Percentiles rank a stretch among this genome's conserved stretches.
Evolutionary conservation across 2,888 invertebrate species (phyloP).

Genomic region (Drosophila suboccidentalis): DNA sequence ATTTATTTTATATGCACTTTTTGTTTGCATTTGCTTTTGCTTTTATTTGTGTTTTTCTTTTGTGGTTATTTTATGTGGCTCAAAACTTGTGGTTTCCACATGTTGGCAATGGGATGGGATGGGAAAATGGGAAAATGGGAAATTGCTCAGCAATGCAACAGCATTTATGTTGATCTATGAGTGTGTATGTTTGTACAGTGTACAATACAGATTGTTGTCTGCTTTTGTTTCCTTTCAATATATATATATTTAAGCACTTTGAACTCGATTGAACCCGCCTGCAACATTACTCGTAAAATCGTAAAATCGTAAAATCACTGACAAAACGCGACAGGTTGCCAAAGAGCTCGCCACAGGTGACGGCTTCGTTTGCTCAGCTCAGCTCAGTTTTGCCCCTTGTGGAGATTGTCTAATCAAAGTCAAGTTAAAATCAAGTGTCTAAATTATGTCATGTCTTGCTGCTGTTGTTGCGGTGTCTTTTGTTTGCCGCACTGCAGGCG

Average conservation of each 20-base stretch:
- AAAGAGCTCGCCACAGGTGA: constrained; percentile 35
- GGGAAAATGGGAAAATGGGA: constrained; percentile 55
- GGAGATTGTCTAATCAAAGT: constrained; percentile 70
- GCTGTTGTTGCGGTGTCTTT: constrained; percentile 42
- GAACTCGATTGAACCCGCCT: constrained; percentile 70
- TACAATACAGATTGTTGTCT: constrained; percentile 21
- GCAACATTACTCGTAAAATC: constrained; percentile 14
- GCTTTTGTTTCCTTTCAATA: constrained; percentile 47
- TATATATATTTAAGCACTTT: constrained; percentile 54
- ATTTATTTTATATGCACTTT: constrained; percentile 18
- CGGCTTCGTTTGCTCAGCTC: background rate
- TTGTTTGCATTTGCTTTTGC: constrained; percentile 8
- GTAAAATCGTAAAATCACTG: constrained; percentile 17
- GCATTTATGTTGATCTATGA: constrained; percentile 14
- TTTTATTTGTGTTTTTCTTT: constrained; percentile 16
- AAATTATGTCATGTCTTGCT: constrained; percentile 72
- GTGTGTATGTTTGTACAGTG: constrained; percentile 3
- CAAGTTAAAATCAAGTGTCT: constrained; percentile 55
- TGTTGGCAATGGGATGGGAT: constrained; percentile 44
- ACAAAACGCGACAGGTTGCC: constrained; percentile 37
- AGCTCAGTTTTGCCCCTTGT: constrained; percentile 17
- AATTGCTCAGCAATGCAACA: constrained; percentile 45
- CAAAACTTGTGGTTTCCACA: constrained; percentile 62
- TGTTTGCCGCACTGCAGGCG: constrained; percentile 62
- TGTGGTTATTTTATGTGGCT: constrained; percentile 57